Evolutionary conservation across 2,113 vertebrate species (phyloP).

Genomic region (Serilophus lunatus): DNA sequence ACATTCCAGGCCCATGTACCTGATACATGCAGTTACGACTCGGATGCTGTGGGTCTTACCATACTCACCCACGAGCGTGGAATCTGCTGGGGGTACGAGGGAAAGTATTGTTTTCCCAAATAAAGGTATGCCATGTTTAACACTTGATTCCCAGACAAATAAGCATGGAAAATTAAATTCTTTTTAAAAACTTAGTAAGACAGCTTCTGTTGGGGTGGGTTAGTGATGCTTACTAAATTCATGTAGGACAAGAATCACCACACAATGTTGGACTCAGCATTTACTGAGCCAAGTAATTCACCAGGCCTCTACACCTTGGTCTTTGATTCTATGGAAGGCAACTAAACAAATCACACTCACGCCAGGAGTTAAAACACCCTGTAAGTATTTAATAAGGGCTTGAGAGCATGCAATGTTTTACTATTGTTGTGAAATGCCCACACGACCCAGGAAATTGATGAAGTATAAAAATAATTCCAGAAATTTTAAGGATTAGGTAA

Average conservation of each 20-base stretch:
- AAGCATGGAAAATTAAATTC: not conserved
- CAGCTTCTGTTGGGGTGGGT: not conserved
- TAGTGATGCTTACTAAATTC: not conserved
- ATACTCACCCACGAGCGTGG: not conserved
- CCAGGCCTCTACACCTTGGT: not conserved
- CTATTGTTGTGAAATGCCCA: not conserved
- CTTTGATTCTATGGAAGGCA: not conserved
- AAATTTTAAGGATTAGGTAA: not conserved
- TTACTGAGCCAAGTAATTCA: not conserved
- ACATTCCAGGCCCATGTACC: rapidly evolving
- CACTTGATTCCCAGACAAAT: not conserved
- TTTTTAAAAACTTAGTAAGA: not conserved
- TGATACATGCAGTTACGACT: rapidly evolving
- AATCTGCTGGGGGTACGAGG: not conserved
- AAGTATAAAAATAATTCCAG: not conserved
- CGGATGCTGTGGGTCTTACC: not conserved
- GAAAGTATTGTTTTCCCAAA: not conserved
- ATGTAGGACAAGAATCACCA: not conserved
- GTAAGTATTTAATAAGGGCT: not conserved
- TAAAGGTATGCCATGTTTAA: not conserved
- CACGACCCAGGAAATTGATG: not conserved
- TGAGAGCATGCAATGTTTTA: rapidly evolving
- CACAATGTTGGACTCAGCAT: rapidly evolving
- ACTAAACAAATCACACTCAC: not conserved
- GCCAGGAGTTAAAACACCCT: not conserved